A percentile compares a stretch with the other conserved stretches of the same genome.
Evolutionary conservation across 2,888 invertebrate genomes (phyloP).

Genomic region (Pandemis corylana): DNA sequence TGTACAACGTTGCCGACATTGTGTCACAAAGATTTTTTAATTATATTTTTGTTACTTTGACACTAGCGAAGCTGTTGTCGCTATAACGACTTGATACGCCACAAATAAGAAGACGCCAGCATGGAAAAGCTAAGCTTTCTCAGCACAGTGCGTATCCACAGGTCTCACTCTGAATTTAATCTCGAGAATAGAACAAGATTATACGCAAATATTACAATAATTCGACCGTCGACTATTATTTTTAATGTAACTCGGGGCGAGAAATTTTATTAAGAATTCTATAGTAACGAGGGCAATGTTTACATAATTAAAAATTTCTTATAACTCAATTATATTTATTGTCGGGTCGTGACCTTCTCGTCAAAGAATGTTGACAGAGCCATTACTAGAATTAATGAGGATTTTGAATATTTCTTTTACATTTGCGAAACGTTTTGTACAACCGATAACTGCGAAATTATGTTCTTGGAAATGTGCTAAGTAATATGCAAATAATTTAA

Average conservation of each 20-base stretch:
- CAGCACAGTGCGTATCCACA: conserved; percentile 32
- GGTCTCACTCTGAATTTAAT: conserved; percentile 75
- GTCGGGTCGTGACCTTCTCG: conserved; percentile 11
- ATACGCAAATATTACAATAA: conserved; percentile 72
- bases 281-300: conserved; percentile 27
- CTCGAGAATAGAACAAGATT: conserved; percentile 73
- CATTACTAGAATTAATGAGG: conserved; percentile 12
- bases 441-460: not conserved
- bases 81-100: too few relatives aligned
- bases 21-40: too few relatives aligned
- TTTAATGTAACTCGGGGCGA: conserved; percentile 46
- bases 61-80: too few relatives aligned
- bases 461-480: not conserved
- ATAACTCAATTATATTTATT: conserved; percentile 27
- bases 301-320: conserved; percentile 36
- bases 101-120: too few relatives aligned
- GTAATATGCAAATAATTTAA: not conserved
- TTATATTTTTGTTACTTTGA: too few relatives aligned
- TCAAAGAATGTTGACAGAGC: conserved; percentile 29
- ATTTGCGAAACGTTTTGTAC: not conserved
- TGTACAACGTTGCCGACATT: too few relatives aligned
- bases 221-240: conserved; percentile 55
- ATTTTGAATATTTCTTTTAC: not conserved
- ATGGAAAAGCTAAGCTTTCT: not conserved
- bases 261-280: conserved; percentile 26